Base-by-base conservation (phyloP, 2,113 vertebrate species). In the Trichechus manatus region DNA sequence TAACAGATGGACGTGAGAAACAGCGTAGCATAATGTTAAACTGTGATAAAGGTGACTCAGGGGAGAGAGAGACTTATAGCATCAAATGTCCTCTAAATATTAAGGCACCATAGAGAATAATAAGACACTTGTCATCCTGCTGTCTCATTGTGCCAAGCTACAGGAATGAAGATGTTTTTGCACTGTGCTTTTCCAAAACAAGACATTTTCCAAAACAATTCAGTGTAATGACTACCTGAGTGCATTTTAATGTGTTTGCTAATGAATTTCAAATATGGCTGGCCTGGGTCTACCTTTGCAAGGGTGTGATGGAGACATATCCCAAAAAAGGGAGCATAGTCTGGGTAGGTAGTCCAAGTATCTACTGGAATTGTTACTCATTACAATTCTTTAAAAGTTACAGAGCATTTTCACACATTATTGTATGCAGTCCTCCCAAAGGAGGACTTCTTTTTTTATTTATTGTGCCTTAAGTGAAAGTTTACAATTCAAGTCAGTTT, bases 121-220 rank as follows among this genome's bases (percentile, higher is more conserved):
- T 13, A 85, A 85, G 72, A 91, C 85, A 92, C 87, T 96, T 97
- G 92, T 87, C 97, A 95, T 82, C 77, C 59, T 92, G 80, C 79
- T 81, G 80, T 87, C 70, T 93, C 82, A 66, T 19, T 47, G 70
- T 86, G 92, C 87, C 96, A 97, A 88, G 80, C 36, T 70, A n/a
- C 59, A 42, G 39, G 9, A 59, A 1, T 27, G 78, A 94, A 92
- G 87, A 87, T 68, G 84, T 63, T 81, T 97, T 75, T 92, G 59
- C 29, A 9, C 53, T 93, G 91, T 92, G 89, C 70, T 94, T 97
- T 97, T 97, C 94, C 78, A 90, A 82, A 97, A 95, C 70, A 84
- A 66, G 68, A 36, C 44, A 68, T 94, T 97, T 97, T 97, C 94
- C 78, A 92, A 82, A 97, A 95, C 70, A 84, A 66, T 78, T 72